phyloP scores from a whole-genome alignment of 1,140 invertebrate genomes.

The Drosophila sp. region DNA sequence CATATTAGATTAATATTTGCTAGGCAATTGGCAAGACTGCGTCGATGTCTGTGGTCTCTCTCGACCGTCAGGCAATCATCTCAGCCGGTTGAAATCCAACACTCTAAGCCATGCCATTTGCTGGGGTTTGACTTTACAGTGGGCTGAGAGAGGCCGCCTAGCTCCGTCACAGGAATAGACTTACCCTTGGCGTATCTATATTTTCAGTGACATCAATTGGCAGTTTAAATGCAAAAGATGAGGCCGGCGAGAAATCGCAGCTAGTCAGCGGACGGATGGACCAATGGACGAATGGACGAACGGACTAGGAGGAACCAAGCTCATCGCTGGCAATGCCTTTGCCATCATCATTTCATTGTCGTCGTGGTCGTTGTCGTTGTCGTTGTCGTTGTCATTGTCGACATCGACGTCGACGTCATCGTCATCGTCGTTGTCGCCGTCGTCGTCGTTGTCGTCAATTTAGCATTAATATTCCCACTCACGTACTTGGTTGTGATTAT shows the following conservation, averaged over 20 bases:
- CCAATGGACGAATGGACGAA: too few species aligned
- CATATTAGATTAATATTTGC: constrained; percentile 10
- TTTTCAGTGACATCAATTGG: constrained; percentile 81
- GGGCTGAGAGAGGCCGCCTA: not conserved
- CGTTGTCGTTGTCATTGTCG: constrained; percentile 47
- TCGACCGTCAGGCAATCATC: constrained; percentile 28
- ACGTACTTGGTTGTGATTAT: constrained; percentile 84
- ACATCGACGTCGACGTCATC: constrained; percentile 32
- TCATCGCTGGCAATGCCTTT: constrained; percentile 19
- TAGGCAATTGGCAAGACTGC: constrained; percentile 12
- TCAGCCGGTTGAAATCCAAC: constrained; percentile 55
- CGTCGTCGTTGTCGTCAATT: constrained; percentile 77
- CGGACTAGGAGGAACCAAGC: constrained; percentile 4
- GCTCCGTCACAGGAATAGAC: constrained; percentile 3
- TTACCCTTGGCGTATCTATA: constrained; percentile 59
- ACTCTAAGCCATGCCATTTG: constrained; percentile 62
- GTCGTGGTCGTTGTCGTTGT: too few species aligned
- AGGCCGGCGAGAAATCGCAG: constrained; percentile 74
- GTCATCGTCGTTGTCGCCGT: constrained; percentile 47
- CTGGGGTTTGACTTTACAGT: constrained; percentile 53
- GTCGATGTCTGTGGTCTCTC: constrained; percentile 22
- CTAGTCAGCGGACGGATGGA: constrained; percentile 29
- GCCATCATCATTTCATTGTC: constrained; percentile 54
- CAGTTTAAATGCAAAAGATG: constrained; percentile 84
- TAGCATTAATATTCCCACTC: constrained; percentile 84